Conservation (phyloP, 2,888 invertebrate genomes). For the Tetheella fluctuosa region DNA sequence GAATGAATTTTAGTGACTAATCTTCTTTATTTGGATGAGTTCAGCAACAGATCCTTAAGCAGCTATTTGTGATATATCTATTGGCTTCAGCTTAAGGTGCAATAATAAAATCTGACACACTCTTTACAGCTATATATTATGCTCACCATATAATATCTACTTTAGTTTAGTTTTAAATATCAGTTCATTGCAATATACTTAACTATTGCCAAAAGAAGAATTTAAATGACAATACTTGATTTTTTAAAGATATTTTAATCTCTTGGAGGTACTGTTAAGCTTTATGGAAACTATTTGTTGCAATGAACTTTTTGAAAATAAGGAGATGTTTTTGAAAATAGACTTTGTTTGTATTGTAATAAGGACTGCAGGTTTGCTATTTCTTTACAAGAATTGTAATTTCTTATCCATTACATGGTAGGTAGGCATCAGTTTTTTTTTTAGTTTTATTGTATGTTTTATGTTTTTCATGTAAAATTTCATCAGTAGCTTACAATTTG, state of each 20-base stretch:
- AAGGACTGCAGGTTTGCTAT: slow-evolving; percentile 78
- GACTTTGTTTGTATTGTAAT: slow-evolving; percentile 61
- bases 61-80: slow-evolving; percentile 76
- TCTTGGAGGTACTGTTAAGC: slow-evolving; percentile 50
- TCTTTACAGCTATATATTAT: slow-evolving; percentile 18
- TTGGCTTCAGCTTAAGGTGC: slow-evolving; percentile 63
- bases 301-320: slow-evolving; percentile 61
- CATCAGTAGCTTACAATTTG: slow-evolving; percentile 43
- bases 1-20: slow-evolving; percentile 74
- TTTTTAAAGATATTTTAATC: slow-evolving; percentile 57
- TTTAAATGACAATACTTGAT: slow-evolving; percentile 56
- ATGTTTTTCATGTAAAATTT: slow-evolving; percentile 48
- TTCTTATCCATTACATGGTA: slow-evolving; percentile 52
- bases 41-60: slow-evolving; percentile 62
- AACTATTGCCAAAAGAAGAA: slow-evolving; percentile 39
- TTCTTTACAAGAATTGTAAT: slow-evolving; percentile 64
- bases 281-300: slow-evolving; percentile 54
- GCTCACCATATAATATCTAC: slow-evolving; percentile 16
- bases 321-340: slow-evolving; percentile 65
- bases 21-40: slow-evolving; percentile 43
- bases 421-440: slow-evolving; percentile 55
- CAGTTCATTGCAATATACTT: slow-evolving; percentile 14
- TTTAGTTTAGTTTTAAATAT: slow-evolving; percentile 16
- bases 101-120: slow-evolving; percentile 44
- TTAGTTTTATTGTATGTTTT: slow-evolving; percentile 45